Percentiles rank a stretch among this genome's conserved stretches.
Conservation (phyloP, 2,888 invertebrate species). For the Melieria crassipennis region DNA sequence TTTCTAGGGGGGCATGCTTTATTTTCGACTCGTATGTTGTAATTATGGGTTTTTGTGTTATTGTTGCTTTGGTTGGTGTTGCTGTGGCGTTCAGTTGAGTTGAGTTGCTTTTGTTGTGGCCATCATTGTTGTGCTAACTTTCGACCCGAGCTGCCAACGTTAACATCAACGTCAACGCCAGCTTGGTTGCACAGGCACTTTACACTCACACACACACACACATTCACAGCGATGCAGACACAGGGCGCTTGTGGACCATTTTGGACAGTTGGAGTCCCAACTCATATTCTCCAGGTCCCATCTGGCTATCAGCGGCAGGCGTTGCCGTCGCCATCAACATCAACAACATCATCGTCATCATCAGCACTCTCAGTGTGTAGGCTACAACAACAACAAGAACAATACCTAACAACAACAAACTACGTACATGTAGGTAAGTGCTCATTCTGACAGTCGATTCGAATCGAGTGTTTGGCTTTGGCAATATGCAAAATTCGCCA, state of each 20-base stretch:
- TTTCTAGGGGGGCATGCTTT: no score
- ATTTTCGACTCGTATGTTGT: no score
- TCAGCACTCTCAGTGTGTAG: not conserved
- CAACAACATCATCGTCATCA: not conserved
- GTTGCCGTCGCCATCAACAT: slow-evolving; percentile 6
- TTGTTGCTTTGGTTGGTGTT: no score
- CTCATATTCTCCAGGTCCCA: slow-evolving; percentile 37
- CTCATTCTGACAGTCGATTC: no score
- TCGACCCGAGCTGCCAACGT: no score
- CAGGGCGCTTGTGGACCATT: no score
- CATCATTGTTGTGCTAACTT: no score
- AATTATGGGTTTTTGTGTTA: no score
- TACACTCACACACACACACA: not conserved
- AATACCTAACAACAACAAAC: not conserved
- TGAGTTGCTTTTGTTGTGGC: no score
- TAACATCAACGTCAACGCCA: not conserved
- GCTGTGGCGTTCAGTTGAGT: no score
- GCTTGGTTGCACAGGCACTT: not conserved
- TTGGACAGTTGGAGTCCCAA: slow-evolving; percentile 22
- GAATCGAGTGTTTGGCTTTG: not conserved
- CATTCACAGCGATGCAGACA: not conserved
- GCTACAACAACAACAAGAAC: not conserved
- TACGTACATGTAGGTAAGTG: no score
- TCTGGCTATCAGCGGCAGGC: slow-evolving; percentile 35
- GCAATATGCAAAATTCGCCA: slow-evolving; percentile 29